These are phyloP conservation scores for Spermophilus dauricus DNA, from an alignment of 2,113 vertebrate genomes.

Conservation along the genomic window DNA sequence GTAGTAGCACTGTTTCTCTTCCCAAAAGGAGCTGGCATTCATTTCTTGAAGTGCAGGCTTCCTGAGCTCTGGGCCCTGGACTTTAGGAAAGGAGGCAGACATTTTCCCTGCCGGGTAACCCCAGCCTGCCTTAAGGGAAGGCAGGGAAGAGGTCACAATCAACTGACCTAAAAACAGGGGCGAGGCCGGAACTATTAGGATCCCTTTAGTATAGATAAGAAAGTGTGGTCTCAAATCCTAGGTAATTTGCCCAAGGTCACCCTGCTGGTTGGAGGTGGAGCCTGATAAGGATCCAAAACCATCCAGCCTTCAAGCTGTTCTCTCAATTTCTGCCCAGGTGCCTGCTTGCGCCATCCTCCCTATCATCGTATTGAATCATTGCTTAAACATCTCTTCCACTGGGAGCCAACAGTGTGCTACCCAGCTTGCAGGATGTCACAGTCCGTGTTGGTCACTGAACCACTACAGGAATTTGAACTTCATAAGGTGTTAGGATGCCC, in stretches of 20 bases:
- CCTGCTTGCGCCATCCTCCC: too few relatives aligned
- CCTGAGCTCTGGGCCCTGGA: background rate
- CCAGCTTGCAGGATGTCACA: background rate
- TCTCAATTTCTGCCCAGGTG: background rate
- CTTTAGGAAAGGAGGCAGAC: background rate
- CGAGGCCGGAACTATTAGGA: background rate
- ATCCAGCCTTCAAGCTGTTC: too few relatives aligned
- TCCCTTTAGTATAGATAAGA: background rate
- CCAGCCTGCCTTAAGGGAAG: too few relatives aligned
- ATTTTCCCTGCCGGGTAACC: background rate
- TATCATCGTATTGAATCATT: fast-evolving
- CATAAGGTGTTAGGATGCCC: too few relatives aligned
- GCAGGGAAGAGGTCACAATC: background rate
- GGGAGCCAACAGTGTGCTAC: fast-evolving
- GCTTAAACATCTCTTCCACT: background rate
- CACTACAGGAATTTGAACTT: background rate
- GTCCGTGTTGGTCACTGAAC: background rate
- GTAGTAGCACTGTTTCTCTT: background rate
- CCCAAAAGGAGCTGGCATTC: background rate
- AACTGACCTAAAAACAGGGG: background rate
- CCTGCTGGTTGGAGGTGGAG: too few relatives aligned
- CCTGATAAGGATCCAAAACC: background rate
- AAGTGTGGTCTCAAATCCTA: background rate
- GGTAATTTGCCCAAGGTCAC: background rate
- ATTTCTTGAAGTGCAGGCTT: background rate